Evolutionary conservation across 2,888 invertebrate species (phyloP).

Genomic region (Yponomeuta cagnagella): DNA sequence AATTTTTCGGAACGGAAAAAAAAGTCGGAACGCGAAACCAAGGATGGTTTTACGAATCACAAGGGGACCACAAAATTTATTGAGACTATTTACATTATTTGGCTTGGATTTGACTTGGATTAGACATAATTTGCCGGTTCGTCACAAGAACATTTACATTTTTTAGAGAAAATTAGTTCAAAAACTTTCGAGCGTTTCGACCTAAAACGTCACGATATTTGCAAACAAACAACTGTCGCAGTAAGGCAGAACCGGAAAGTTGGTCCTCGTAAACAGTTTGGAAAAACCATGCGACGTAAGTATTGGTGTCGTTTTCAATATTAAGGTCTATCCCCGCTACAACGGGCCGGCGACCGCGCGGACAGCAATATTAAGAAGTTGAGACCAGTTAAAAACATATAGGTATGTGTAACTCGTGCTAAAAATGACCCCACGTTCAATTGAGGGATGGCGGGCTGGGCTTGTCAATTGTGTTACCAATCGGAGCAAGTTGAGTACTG

Average conservation of each 20-base stretch:
- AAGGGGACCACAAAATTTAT: not conserved
- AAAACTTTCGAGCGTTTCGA: not conserved
- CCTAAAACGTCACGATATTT: not conserved
- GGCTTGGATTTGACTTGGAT: not conserved
- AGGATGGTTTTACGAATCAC: not conserved
- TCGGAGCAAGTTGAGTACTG: too few relatives aligned
- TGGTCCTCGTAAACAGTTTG: not conserved
- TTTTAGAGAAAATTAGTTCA: not conserved
- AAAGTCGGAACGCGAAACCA: not conserved
- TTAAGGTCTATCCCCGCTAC: too few relatives aligned
- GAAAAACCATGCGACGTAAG: not conserved
- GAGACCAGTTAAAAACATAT: too few relatives aligned
- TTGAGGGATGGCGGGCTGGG: too few relatives aligned
- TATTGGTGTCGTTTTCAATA: too few relatives aligned
- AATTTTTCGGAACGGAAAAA: too few relatives aligned
- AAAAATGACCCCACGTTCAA: too few relatives aligned
- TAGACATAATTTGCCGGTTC: not conserved
- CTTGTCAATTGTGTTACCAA: too few relatives aligned
- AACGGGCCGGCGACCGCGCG: too few relatives aligned
- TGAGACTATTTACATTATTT: not conserved
- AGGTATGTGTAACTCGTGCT: too few relatives aligned
- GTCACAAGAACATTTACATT: not conserved
- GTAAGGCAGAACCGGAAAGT: not conserved
- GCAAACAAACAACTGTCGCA: not conserved
- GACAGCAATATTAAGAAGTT: too few relatives aligned